phyloP scores from a whole-genome alignment of 2,888 invertebrate species.

The Psylliodes chrysocephalus region DNA sequence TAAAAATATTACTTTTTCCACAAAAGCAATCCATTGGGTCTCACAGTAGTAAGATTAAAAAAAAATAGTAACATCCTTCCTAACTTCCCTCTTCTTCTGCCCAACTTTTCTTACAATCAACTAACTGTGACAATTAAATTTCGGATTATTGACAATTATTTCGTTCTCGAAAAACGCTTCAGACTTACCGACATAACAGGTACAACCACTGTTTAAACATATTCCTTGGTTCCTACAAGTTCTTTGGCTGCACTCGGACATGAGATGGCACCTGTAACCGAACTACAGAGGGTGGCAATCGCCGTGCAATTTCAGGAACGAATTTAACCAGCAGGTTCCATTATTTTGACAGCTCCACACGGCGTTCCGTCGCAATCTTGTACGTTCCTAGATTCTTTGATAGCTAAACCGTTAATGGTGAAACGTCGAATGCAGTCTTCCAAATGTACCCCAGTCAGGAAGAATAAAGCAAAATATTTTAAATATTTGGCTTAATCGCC shows the following conservation, averaged over 20 bases:
- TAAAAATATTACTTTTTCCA: no score
- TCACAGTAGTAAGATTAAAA: slow-evolving; percentile 78
- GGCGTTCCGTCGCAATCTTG: slow-evolving; percentile 81
- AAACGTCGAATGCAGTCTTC: slow-evolving; percentile 78
- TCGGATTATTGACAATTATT: slow-evolving; percentile 74
- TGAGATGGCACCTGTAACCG: slow-evolving; percentile 70
- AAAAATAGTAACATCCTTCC: slow-evolving; percentile 53
- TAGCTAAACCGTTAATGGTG: slow-evolving; percentile 73
- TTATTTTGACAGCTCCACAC: slow-evolving; percentile 78
- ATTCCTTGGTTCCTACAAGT: slow-evolving; percentile 70
- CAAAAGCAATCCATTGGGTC: slow-evolving; percentile 72
- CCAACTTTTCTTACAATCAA: slow-evolving; percentile 63
- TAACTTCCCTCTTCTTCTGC: slow-evolving; percentile 57
- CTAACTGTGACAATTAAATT: slow-evolving; percentile 75
- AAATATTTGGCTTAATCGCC: no score
- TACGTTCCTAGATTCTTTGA: slow-evolving; percentile 76
- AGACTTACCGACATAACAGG: slow-evolving; percentile 74
- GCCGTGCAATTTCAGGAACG: slow-evolving; percentile 71
- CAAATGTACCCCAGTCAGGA: no score
- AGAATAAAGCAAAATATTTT: no score
- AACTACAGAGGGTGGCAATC: slow-evolving; percentile 69
- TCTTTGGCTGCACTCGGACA: slow-evolving; percentile 66
- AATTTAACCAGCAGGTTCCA: slow-evolving; percentile 73
- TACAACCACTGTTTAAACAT: slow-evolving; percentile 69
- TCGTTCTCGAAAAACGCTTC: slow-evolving; percentile 75